These are phyloP conservation scores for Neogobius melanostomus DNA, from an alignment of 2,113 vertebrate species.

Conservation along the genomic window DNA sequence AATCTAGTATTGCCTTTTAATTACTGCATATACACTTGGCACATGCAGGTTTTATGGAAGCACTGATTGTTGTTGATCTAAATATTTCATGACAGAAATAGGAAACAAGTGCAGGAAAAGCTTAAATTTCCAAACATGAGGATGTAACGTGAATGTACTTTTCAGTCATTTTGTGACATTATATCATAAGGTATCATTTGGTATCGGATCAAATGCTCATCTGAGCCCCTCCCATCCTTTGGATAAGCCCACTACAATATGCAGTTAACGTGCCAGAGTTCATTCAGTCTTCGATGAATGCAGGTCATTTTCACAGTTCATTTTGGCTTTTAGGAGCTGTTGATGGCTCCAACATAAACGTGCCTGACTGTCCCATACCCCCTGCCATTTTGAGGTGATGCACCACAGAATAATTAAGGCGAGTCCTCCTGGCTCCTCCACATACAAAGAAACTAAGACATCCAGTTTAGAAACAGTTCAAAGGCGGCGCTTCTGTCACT, in stretches of 20 bases:
- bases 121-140: slow-evolving; percentile 8
- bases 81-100: slow-evolving; percentile 5
- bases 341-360: slow-evolving; percentile 16
- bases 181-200: slow-evolving; percentile 41
- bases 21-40: slow-evolving; percentile 13
- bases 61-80: slow-evolving; percentile 8
- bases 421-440: slow-evolving; percentile 14
- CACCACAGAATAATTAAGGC: slow-evolving; percentile 21
- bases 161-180: not conserved
- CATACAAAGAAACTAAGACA: slow-evolving; percentile 31
- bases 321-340: slow-evolving; percentile 32
- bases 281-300: slow-evolving; percentile 43
- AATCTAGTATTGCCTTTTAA: not conserved
- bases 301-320: slow-evolving; percentile 40
- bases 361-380: not conserved
- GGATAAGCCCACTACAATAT: slow-evolving; percentile 30
- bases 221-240: slow-evolving; percentile 38
- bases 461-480: slow-evolving; percentile 34
- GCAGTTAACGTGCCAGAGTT: slow-evolving; percentile 28
- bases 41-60: slow-evolving; percentile 13
- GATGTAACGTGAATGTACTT: not conserved
- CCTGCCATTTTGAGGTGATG: slow-evolving; percentile 10
- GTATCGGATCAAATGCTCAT: slow-evolving; percentile 17
- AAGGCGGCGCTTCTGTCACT: slow-evolving; percentile 47
- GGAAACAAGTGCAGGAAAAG: slow-evolving; percentile 32